These are phyloP conservation scores for Hesperia comma DNA, from an alignment of 2,888 invertebrate genomes.

Conservation along the genomic window DNA sequence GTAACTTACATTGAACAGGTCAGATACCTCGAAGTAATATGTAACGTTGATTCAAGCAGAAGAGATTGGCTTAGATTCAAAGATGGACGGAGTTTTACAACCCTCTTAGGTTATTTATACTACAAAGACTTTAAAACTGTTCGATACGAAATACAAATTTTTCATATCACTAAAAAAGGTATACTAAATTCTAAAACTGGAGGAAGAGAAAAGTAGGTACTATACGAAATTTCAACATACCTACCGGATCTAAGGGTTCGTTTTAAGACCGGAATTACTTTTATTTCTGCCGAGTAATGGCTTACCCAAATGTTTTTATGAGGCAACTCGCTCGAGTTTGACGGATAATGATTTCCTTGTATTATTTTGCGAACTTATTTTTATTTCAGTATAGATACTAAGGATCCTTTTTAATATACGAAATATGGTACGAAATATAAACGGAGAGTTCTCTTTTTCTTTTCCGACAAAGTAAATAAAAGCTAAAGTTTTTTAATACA, in stretches of 20 bases:
- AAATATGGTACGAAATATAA: slow-evolving; percentile 3
- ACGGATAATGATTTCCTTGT: slow-evolving; percentile 18
- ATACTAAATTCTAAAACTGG: not conserved
- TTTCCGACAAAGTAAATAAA: not conserved
- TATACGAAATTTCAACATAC: not conserved
- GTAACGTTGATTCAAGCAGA: too few species aligned
- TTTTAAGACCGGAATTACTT: slow-evolving; percentile 42
- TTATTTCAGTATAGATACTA: not conserved
- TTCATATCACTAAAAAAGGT: not conserved
- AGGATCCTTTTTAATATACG: slow-evolving; percentile 3
- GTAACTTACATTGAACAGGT: too few species aligned
- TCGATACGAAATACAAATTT: too few species aligned
- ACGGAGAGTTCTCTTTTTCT: not conserved
- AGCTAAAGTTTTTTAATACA: not conserved
- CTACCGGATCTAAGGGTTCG: slow-evolving; percentile 23
- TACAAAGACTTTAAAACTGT: too few species aligned
- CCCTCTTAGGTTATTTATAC: too few species aligned
- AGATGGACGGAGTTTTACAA: too few species aligned
- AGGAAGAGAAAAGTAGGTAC: not conserved
- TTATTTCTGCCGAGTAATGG: slow-evolving; percentile 41
- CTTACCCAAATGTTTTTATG: slow-evolving; percentile 21
- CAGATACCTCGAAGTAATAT: too few species aligned
- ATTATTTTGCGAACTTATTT: slow-evolving; percentile 15
- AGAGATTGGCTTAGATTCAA: too few species aligned
- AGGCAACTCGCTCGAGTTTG: slow-evolving; percentile 13